These are phyloP conservation scores for Tenthredo amoena DNA, from an alignment of 2,888 invertebrate species.

Conservation along the genomic window DNA sequence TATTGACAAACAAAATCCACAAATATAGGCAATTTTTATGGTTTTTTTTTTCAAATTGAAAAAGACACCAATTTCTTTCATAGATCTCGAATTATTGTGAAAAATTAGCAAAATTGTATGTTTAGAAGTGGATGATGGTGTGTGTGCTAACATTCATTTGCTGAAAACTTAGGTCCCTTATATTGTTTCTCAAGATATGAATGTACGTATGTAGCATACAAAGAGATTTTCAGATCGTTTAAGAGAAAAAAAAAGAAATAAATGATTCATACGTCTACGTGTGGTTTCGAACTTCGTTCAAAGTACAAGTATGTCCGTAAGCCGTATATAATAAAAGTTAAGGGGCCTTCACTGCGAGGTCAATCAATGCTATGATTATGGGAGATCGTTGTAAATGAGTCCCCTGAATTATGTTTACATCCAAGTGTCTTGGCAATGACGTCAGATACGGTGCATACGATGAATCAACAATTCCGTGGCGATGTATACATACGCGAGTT, in stretches of 20 bases:
- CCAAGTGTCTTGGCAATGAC: neutral
- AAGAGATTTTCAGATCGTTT: neutral
- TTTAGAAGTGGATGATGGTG: neutral
- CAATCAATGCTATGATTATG: neutral
- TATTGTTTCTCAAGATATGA: no score
- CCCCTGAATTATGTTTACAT: neutral
- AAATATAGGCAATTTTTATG: no score
- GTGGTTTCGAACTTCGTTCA: neutral
- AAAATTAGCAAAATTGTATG: neutral
- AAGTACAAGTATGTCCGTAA: neutral
- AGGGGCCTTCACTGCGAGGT: neutral
- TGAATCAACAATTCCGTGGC: neutral
- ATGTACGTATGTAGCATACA: neutral
- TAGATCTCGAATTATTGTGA: neutral
- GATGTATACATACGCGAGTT: neutral
- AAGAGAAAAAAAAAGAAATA: neutral
- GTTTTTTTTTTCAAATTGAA: no score
- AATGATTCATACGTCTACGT: neutral
- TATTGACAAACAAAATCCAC: no score
- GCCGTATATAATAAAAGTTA: neutral
- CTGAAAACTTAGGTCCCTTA: no score
- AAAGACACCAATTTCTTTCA: neutral
- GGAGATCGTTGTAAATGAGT: neutral
- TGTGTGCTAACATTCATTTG: no score
- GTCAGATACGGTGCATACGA: slow-evolving; percentile 13